These are phyloP conservation scores for Typhlichthys eigenmanni DNA, from an alignment of 2,797 vertebrate genomes.

Conservation along the genomic window DNA sequence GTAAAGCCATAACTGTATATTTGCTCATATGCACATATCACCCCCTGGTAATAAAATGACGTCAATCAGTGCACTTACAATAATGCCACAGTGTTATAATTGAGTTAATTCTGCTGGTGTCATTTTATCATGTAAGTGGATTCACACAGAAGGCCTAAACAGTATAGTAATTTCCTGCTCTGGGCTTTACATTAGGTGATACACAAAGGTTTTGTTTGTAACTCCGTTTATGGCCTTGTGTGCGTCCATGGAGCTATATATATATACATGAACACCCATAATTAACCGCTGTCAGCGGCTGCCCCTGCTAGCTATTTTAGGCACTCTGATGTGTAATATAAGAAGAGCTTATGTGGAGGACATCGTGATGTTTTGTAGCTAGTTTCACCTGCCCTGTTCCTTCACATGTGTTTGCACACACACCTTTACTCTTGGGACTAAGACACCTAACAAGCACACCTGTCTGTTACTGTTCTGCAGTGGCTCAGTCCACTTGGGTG, in stretches of 20 bases:
- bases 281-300: slow-evolving; percentile 67
- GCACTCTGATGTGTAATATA: slow-evolving; percentile 65
- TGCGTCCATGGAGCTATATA: slow-evolving; percentile 31
- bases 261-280: slow-evolving; percentile 53
- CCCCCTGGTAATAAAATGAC: slow-evolving; percentile 13
- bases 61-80: slow-evolving; percentile 14
- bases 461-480: slow-evolving; percentile 27
- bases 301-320: slow-evolving; percentile 62
- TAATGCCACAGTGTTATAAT: slow-evolving; percentile 11
- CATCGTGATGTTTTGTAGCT: slow-evolving; percentile 59
- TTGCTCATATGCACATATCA: no score
- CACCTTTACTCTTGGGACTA: slow-evolving; percentile 43
- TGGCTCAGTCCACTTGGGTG: slow-evolving; percentile 29
- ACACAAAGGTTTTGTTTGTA: slow-evolving; percentile 56
- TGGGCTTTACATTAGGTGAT: slow-evolving; percentile 13
- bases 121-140: not conserved
- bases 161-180: slow-evolving; percentile 11
- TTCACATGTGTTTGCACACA: slow-evolving; percentile 54
- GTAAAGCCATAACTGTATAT: slow-evolving; percentile 12
- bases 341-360: slow-evolving; percentile 47
- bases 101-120: not conserved
- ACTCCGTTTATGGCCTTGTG: slow-evolving; percentile 54
- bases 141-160: slow-evolving; percentile 16
- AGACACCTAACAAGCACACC: slow-evolving; percentile 26
- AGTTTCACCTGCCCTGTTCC: slow-evolving; percentile 61